phyloP scores from a whole-genome alignment of 2,888 invertebrate species.

The Erebia epiphron region DNA sequence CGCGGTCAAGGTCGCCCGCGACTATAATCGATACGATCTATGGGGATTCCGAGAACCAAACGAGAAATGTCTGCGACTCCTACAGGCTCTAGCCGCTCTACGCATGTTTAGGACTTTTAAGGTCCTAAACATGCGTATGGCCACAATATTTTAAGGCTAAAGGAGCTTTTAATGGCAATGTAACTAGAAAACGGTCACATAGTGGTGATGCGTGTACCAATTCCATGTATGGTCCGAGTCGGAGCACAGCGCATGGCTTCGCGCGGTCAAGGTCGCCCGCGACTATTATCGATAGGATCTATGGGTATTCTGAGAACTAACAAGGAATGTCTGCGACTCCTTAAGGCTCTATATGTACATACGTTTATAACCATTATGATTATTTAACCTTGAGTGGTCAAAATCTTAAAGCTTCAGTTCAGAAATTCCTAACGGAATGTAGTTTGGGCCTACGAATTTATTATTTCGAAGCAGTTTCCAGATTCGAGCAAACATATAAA shows the following conservation, averaged over 20 bases:
- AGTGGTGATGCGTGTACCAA: not conserved
- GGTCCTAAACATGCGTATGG: no score
- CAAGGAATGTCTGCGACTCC: not conserved
- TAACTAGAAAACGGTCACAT: no score
- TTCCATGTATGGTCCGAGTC: not conserved
- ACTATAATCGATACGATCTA: slow-evolving; percentile 12
- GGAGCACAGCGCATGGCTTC: not conserved
- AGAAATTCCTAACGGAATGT: no score
- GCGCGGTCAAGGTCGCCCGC: slow-evolving; percentile 1
- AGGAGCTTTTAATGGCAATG: no score
- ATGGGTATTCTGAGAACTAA: slow-evolving; percentile 4
- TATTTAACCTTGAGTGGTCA: no score
- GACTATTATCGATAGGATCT: slow-evolving; percentile 2
- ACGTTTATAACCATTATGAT: no score
- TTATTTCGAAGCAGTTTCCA: no score
- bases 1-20: slow-evolving; percentile 1
- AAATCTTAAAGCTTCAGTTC: no score
- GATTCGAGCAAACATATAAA: no score
- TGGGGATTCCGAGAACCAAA: slow-evolving; percentile 6
- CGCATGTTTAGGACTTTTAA: no score
- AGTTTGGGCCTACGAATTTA: no score
- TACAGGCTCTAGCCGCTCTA: not conserved
- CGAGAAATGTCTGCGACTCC: not conserved
- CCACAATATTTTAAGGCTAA: no score
- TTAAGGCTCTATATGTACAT: not conserved